These are phyloP conservation scores for Chinchilla lanigera DNA, from an alignment of 2,113 vertebrate species.

Conservation along the genomic window DNA sequence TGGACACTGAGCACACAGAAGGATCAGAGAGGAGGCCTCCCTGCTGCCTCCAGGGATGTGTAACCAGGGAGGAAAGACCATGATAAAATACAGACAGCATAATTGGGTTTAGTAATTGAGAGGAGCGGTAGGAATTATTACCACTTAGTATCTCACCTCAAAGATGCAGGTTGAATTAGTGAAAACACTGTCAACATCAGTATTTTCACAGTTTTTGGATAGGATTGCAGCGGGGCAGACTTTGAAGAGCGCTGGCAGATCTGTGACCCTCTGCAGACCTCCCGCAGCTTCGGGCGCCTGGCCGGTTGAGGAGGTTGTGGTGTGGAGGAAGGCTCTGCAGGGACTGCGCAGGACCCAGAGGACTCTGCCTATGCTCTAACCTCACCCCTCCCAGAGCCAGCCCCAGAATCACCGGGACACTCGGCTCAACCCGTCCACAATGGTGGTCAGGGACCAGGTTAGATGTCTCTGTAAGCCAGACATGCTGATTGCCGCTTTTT, in stretches of 20 bases:
- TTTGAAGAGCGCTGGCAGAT: neutral
- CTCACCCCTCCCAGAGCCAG: accelerated
- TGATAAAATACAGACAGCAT: neutral
- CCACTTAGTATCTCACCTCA: neutral
- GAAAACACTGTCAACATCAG: neutral
- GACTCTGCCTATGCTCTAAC: neutral
- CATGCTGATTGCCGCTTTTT: neutral
- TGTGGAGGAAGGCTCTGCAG: neutral
- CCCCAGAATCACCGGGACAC: neutral
- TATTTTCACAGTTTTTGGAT: neutral
- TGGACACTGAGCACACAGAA: neutral
- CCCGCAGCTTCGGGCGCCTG: accelerated
- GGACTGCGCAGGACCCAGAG: neutral
- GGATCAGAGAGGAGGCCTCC: neutral
- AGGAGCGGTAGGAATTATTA: neutral
- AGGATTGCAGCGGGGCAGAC: neutral
- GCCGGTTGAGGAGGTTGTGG: too few species aligned
- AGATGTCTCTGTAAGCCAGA: neutral
- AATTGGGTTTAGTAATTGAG: neutral
- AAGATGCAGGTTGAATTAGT: neutral
- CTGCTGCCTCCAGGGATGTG: neutral
- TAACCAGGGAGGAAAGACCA: neutral
- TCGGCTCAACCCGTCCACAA: neutral
- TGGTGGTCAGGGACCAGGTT: neutral
- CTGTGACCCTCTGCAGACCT: neutral